Conservation (phyloP, 1,140 invertebrate species). For the Achatina immaculata region DNA sequence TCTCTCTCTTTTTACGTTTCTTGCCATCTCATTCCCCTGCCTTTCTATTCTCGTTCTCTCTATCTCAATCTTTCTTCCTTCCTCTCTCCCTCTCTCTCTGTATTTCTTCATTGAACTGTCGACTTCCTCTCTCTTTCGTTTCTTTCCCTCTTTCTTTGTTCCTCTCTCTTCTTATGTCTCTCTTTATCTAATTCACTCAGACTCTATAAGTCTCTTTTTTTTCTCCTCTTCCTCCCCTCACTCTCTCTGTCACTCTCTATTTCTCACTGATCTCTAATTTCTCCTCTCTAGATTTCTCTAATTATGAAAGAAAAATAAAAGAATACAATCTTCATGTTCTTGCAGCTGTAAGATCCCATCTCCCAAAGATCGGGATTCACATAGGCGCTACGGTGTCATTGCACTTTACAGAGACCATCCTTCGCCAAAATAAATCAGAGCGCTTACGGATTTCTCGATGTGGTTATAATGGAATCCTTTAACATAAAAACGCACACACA, state of each 20-base stretch:
- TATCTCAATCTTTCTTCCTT: slow-evolving; percentile 23
- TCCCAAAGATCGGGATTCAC: too few species aligned
- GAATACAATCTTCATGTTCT: too few species aligned
- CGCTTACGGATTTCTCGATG: too few species aligned
- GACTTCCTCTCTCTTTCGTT: neutral
- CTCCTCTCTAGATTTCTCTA: neutral
- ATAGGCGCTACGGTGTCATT: too few species aligned
- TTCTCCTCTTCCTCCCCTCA: neutral
- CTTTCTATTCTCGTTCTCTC: too few species aligned
- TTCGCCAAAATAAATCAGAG: too few species aligned
- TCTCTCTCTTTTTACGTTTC: neutral
- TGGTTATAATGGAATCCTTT: too few species aligned
- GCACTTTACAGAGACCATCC: too few species aligned
- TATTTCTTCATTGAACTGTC: neutral
- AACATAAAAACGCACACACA: too few species aligned
- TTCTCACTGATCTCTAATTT: neutral
- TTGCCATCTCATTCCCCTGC: neutral
- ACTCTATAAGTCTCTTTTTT: neutral
- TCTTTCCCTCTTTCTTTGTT: neutral
- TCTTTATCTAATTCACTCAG: neutral
- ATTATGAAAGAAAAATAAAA: too few species aligned
- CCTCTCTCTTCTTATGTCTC: neutral
- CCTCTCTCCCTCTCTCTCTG: slow-evolving; percentile 17
- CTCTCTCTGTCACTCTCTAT: slow-evolving; percentile 7
- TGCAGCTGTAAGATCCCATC: too few species aligned